These are phyloP conservation scores for Chrysopa pallens DNA, from an alignment of 1,140 invertebrate genomes.

Conservation along the genomic window DNA sequence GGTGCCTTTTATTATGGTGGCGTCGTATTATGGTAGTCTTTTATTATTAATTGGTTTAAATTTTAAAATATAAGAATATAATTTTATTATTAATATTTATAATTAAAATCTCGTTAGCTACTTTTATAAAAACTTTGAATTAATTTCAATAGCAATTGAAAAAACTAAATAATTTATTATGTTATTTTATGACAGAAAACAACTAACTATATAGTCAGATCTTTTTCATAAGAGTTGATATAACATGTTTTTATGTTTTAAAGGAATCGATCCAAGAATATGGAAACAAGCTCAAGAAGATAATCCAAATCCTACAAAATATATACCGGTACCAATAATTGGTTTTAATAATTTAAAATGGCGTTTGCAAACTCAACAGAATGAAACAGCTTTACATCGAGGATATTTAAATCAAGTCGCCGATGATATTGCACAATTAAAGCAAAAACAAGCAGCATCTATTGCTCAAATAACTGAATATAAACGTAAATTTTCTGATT, in stretches of 20 bases:
- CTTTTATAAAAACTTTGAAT: too few species aligned
- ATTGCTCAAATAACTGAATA: conserved; percentile 55
- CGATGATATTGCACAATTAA: conserved; percentile 54
- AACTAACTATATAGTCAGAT: background rate
- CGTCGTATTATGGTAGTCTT: too few species aligned
- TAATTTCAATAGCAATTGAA: too few species aligned
- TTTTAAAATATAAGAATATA: too few species aligned
- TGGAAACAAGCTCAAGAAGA: conserved; percentile 85
- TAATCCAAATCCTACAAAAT: conserved; percentile 76
- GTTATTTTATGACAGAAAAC: background rate
- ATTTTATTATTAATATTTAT: too few species aligned
- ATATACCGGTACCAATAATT: conserved; percentile 83
- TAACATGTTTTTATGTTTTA: conserved; percentile 6
- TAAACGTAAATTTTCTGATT: conserved; percentile 50
- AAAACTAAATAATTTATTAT: too few species aligned
- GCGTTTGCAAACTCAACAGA: conserved; percentile 63
- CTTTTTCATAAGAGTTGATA: background rate
- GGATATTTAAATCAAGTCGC: conserved; percentile 56
- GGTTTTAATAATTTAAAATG: conserved; percentile 74
- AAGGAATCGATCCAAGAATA: conserved; percentile 55
- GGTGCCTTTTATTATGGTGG: too few species aligned
- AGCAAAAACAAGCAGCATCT: conserved; percentile 49
- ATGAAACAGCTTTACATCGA: conserved; percentile 61
- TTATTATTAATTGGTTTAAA: too few species aligned
- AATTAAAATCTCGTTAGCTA: too few species aligned